A percentile compares a stretch with the other conserved stretches of the same genome.
Evolutionary conservation across 37 sponge, comb jelly and placozoan genomes (phyloP).

Genomic region (Halisarca cf. caerulea): DNA sequence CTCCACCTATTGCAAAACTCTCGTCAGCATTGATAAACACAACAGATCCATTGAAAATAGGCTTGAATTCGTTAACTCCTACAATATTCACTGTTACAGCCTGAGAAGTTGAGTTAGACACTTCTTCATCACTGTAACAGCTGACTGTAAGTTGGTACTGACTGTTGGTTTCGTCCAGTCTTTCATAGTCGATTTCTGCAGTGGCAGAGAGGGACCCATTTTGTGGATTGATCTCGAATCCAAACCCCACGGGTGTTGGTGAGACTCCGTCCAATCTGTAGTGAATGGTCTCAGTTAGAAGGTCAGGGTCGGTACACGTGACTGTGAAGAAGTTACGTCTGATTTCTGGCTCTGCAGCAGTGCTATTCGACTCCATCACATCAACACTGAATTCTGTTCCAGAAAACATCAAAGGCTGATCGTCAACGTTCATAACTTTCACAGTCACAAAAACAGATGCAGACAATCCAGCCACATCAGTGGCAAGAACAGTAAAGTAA

Average conservation of each 20-base stretch:
- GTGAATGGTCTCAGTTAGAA: conserved; percentile 4
- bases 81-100: conserved; percentile 32
- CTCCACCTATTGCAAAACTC: background rate
- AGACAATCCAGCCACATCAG: background rate
- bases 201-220: conserved; percentile 46
- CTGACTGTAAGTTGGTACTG: conserved; percentile 42
- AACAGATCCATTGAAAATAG: background rate
- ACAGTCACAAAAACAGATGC: conserved; percentile 11
- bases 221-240: conserved; percentile 27
- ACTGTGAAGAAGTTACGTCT: conserved; percentile 37
- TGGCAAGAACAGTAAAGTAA: background rate
- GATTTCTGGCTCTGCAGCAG: background rate
- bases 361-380: conserved; percentile 22
- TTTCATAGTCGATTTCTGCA: conserved; percentile 57
- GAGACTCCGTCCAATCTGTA: background rate
- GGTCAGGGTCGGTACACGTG: conserved; percentile 47
- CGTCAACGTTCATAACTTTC: conserved; percentile 36
- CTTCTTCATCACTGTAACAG: conserved; percentile 37
- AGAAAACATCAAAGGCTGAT: conserved; percentile 26
- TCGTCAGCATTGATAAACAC: background rate
- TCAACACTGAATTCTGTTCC: background rate
- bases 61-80: conserved; percentile 52
- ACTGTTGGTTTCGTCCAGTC: background rate
- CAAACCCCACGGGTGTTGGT: background rate
- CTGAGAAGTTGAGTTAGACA: conserved; percentile 12